These are phyloP conservation scores for Capreolus pygargus DNA, from an alignment of 2,113 vertebrate genomes.

Conservation along the genomic window DNA sequence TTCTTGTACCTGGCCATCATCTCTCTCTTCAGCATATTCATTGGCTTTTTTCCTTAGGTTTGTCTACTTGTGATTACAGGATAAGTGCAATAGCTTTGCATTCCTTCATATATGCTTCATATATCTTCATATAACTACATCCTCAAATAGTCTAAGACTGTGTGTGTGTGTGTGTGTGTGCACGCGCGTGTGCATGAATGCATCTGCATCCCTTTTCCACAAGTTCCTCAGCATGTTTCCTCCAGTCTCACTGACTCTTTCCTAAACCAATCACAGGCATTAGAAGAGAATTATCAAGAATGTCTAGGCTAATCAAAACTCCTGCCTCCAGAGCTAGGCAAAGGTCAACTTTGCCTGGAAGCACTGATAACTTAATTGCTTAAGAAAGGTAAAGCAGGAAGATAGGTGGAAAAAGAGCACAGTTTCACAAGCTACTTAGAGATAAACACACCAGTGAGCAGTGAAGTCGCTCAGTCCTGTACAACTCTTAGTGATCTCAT, in stretches of 20 bases:
- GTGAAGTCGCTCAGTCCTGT: not conserved
- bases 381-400: not conserved
- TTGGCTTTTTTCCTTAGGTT: not conserved
- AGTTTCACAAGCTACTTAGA: not conserved
- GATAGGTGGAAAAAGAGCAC: not conserved
- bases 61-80: not conserved
- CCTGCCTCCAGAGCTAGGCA: not conserved
- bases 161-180: not conserved
- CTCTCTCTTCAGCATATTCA: not conserved
- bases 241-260: not conserved
- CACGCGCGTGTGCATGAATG: no score
- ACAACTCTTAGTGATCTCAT: not conserved
- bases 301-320: not conserved
- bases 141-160: not conserved
- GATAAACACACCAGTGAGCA: not conserved
- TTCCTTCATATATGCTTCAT: not conserved
- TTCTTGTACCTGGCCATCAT: not conserved
- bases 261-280: not conserved
- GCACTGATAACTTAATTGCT: not conserved
- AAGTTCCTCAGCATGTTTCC: not conserved
- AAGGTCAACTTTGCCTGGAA: not conserved
- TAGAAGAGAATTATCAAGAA: not conserved
- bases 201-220: not conserved
- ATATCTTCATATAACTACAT: not conserved
- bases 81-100: not conserved